Percentiles rank a stretch among this genome's conserved stretches.
Evolutionary conservation across 53 echinoderm and acorn worm genomes (phyloP).

Genomic region (Apostichopus leukothele): DNA sequence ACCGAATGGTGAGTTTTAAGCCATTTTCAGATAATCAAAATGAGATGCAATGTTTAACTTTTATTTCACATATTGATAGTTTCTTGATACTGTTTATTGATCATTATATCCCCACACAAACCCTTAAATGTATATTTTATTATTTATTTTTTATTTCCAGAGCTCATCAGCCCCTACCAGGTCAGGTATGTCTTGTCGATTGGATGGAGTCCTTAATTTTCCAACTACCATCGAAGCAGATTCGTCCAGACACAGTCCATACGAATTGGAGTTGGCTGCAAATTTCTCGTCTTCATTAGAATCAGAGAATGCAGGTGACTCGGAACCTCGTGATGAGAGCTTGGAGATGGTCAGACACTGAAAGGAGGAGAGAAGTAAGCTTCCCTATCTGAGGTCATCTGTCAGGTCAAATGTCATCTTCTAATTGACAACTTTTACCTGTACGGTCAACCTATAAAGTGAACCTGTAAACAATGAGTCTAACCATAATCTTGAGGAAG

Average conservation of each 20-base stretch:
- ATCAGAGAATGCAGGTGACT: not conserved
- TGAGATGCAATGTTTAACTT: no score
- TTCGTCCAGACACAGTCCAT: not conserved
- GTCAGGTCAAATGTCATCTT: no score
- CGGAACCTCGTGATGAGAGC: not conserved
- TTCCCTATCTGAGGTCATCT: no score
- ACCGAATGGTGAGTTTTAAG: slow-evolving; percentile 16
- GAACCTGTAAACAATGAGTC: no score
- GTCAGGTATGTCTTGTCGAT: slow-evolving; percentile 17
- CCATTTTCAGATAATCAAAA: no score
- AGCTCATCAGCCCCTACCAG: slow-evolving; percentile 16
- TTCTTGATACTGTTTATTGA: no score
- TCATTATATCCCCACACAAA: no score
- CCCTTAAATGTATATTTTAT: no score
- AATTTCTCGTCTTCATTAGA: slow-evolving; percentile 17
- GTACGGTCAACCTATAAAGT: no score
- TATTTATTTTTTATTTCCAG: not conserved
- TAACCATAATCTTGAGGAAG: no score
- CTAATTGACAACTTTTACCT: no score
- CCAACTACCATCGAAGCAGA: slow-evolving; percentile 22
- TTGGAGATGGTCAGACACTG: slow-evolving; percentile 36
- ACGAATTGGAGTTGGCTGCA: slow-evolving; percentile 4
- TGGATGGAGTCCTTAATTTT: slow-evolving; percentile 26
- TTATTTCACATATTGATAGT: no score
- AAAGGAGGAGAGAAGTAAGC: not conserved